Evolutionary conservation across 2,797 vertebrate genomes (phyloP), one percentile per base, ranked within the genome.

Genomic region (Myripristis murdjan): DNA sequence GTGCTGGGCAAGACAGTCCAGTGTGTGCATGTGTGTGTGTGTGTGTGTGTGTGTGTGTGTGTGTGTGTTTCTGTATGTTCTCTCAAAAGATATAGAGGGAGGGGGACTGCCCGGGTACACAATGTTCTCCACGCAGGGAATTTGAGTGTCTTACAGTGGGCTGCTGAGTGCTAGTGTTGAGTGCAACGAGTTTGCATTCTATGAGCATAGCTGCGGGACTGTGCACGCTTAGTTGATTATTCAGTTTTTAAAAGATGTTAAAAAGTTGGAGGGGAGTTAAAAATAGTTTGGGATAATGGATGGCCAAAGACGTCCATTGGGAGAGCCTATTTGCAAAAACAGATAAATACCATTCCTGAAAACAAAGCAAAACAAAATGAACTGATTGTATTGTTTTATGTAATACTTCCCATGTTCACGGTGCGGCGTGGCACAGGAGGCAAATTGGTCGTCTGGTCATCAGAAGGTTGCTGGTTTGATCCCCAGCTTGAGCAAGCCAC

Each of bases 61-160:
- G 35, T 51, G 31, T 12, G 2, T 20, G 0, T 9, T 12, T 22
- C 2, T 52, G n/a, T n/a, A 26, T 37, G 46, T 65, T 48, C 56
- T 26, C 18, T 51, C 15, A 0, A 24, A 70, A 41, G 39, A 44
- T 41, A 56, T 2, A 22, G 55, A 63, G 0, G 1, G n/a, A 18
- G 26, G 26, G 28, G 16, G 8, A 26, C 44, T 46, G 24, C 18
- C 24, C 31, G 33, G 65, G 18, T 39, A 46, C 63, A 77, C 59
- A 68, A 70, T 62, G 65, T 83, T 84, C 75, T 37, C 46, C 22
- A 71, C 6, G 59, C 57, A 54, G 55, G 75, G 62, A 64, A 73
- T 75, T 63, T 18, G n/a, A 53, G 37, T 8, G 1, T 20, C 18
- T 15, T 53, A 28, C 2, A 15, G 7, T 73, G 49, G 54, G n/a